These are phyloP conservation scores for Sphyrna mokarran DNA, from an alignment of 2,113 vertebrate species.

Conservation along the genomic window DNA sequence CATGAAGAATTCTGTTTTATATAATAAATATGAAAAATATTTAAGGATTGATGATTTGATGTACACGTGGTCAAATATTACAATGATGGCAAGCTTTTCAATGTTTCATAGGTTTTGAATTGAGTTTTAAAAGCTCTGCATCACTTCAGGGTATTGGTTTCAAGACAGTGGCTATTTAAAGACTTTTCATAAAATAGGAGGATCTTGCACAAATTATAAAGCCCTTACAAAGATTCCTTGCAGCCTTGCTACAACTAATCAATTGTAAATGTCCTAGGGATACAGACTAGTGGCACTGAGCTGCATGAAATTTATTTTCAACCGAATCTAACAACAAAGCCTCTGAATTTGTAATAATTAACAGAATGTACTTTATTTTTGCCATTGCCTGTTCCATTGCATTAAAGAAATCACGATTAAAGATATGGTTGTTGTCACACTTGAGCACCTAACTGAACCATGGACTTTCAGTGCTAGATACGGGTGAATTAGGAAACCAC, in stretches of 20 bases:
- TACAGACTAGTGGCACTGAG: background rate
- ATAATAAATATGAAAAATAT: background rate
- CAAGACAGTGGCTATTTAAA: background rate
- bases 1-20: background rate
- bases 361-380: background rate
- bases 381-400: background rate
- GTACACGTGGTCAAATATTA: no score
- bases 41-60: no score
- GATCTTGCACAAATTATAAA: background rate
- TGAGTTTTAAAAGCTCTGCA: background rate
- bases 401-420: constrained; percentile 15
- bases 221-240: background rate
- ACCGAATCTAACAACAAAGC: background rate
- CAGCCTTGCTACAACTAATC: background rate
- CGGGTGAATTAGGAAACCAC: background rate
- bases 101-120: background rate
- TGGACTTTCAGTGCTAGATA: background rate
- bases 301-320: background rate
- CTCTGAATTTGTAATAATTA: background rate
- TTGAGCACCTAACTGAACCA: background rate
- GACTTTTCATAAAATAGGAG: background rate
- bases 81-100: background rate
- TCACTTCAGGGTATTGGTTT: background rate
- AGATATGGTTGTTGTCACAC: background rate
- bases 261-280: background rate